Base-by-base conservation (phyloP, 2,888 invertebrate genomes). In the Plebejus argus region DNA sequence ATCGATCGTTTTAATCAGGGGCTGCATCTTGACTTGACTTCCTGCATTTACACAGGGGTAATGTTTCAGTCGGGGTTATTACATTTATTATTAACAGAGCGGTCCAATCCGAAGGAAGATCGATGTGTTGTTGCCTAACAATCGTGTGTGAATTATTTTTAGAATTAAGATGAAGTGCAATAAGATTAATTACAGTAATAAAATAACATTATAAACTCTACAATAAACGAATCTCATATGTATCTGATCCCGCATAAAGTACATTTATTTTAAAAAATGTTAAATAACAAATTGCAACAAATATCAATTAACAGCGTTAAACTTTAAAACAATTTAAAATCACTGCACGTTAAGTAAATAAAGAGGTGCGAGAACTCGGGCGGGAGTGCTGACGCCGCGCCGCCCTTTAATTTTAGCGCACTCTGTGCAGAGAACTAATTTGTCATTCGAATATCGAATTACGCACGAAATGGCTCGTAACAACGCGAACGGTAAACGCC, bases 381-480 rank as follows among this genome's bases (percentile, higher is more conserved):
- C 80, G 77, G 78, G 81, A 79, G 77, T 39, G 70, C 28, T 58
- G 72, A 76, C 39, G 78, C 86, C 85, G 85, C 91, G 78, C 86
- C 85, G 85, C 91, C 88, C 91, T 92, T 91, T 93, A 93, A 93
- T 93, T 93, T 91, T 85, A 86, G 84, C 84, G 82, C 84, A 83
- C 82, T 83, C 85, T 85, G 86, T 85, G 80, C 80, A 85, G 85
- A 84, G 86, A 87, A 90, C 91, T 91, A 93, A 93, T 93, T 93
- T 93, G 92, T 93, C 93, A 93, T 90, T 88, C 88, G 90, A 91
- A 92, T 93, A 93, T 93, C 92, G 91, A 93, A 93, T 93, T 91
- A 93, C 92, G 88, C 88, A 87, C 88, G 90, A 91, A 93, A 92
- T 91, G 90, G 90, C 89, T 88, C 89, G 92, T 89, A 90, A 91